Evolutionary conservation across 1,140 invertebrate species (phyloP), one percentile per base, ranked within the genome.

Genomic region (Stegodyphus dumicola): DNA sequence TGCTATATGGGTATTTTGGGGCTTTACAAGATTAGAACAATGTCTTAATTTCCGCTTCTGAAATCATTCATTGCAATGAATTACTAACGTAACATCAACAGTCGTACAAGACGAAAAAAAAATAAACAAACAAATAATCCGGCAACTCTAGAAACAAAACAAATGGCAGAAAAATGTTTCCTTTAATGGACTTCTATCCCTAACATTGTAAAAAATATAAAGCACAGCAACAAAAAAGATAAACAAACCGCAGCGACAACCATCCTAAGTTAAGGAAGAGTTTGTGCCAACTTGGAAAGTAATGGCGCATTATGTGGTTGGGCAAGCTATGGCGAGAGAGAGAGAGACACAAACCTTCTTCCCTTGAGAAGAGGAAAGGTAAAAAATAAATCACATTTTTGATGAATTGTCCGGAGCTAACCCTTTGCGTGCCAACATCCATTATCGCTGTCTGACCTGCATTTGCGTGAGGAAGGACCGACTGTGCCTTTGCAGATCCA

Each of bases 341-440:
- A 33, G 33, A 33, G 3, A 33, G 33, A 33, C 33, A 33, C 33
- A 33, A 33, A 33, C 33, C 33, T 33, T 33, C 33, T 33, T 33
- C 33, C 3, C 33, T 33, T 1, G 33, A 33, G 33, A 33, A 54
- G 65, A 49, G 52, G 69, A 65, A 73, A 74, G 67, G 54, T 54
- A 65, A 74, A 84, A 84, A 84, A 76, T 67, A 84, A 84, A 84
- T 84, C 81, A 76, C 73, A 76, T 76, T 84, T 84, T 84, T 84
- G 81, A 84, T 84, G 81, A 84, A 84, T 84, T 84, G 81, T 84
- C 65, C 81, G 56, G 51, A 70, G 49, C 51, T 67, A 84, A 84
- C 81, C 74, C 81, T 76, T 84, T 77, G 81, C 81, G 81, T 84
- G 81, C 81, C 52, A 11, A 17, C 51, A 76, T 76, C 81, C 81